Base-by-base conservation (phyloP, 2,113 vertebrate genomes). In the Martes martes region DNA sequence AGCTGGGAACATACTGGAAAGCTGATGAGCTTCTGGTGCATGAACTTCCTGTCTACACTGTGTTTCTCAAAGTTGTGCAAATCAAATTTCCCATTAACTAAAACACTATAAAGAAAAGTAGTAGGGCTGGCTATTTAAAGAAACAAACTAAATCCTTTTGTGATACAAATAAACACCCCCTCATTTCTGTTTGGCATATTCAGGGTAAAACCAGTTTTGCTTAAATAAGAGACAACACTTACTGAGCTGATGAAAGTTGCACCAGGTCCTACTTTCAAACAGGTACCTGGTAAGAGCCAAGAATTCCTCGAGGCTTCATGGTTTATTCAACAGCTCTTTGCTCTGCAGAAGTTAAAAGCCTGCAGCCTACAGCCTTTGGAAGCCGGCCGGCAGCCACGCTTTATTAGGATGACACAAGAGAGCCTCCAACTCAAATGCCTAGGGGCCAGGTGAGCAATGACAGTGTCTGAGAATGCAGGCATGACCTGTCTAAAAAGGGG, bases 81-180 rank as follows among this genome's bases (percentile, higher is more conserved):
- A 94, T 88, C 93, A 73, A 61, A 95, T 78, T 85, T 82, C 97
- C 89, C 74, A 92, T 96, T 92, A 96, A 96, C 87, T 57, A 92
- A 92, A 98, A 69, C 45, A 73, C 28, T 97, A 84, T 28, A 73
- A 93, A 91, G 92, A 84, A 90, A 92, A 93, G 76, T 50, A 96
- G 92, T 71, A 78, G 28, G 83, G 45, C 67, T 83, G 78, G 52
- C 87, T 98, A 96, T 97, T 98, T 96, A 97, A 97, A 97, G 97
- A 91, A 97, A 97, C 95, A 97, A 96, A 95, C 95, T 61, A 85
- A 92, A 96, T 93, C 89, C 63, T 80, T 97, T 78, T 95, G 67
- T 97, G 95, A 95, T 97, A 93, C 89, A 98, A 97, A 97, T 96
- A 97, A 98, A 97, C 96, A 91, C 96, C 97, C 90, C 96, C 96